Evolutionary conservation across 2,888 invertebrate species (phyloP), one percentile per base, ranked within the genome.

Genomic region (Amaurobius ferox): DNA sequence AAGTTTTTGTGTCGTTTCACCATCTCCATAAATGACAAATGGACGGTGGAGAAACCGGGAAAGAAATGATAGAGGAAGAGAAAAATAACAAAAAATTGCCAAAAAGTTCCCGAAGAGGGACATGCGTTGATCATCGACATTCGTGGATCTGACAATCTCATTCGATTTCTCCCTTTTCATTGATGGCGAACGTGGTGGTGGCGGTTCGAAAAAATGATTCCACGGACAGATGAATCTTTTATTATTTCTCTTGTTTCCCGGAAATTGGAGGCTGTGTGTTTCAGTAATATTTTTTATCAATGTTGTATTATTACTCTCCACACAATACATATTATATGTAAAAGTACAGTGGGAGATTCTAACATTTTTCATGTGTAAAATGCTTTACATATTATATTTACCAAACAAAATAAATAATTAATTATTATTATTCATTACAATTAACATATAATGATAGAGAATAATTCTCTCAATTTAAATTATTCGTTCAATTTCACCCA

Each of bases 1-100:
- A 83, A 70, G 74, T 85, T 85, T 83, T 80, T 73, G 48, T 80
- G 73, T 66, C 80, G 73, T 81, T 81, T 78, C 72, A 67, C 77
- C 83, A 85, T 85, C 83, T 85, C 83, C 83, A 85, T 85, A 77
- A 71, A 85, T 85, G 83, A 85, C 77, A 85, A 85, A 85, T 85
- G 83, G 83, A 77, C 72, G 77, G 70, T 62, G 68, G 67, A 55
- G 55, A 72, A 70, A 67, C 39, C 32, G 61, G 71, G 29, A 66
- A 32, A 66, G 32, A 66, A 55, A 55, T 55, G 55, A 55, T 55
- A 55, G 55, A 32, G 9, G 32, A 64, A 64, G 28, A n/a, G 74
- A 40, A 44, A 68, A 32, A 62, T 68, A 74, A 61, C 23, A 35
- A n/a, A 62, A 29, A 26, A 66, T 29, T 9, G 55, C 44, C 28